Base-by-base conservation (phyloP, 2,888 invertebrate species). In the Callinectes sapidus region DNA sequence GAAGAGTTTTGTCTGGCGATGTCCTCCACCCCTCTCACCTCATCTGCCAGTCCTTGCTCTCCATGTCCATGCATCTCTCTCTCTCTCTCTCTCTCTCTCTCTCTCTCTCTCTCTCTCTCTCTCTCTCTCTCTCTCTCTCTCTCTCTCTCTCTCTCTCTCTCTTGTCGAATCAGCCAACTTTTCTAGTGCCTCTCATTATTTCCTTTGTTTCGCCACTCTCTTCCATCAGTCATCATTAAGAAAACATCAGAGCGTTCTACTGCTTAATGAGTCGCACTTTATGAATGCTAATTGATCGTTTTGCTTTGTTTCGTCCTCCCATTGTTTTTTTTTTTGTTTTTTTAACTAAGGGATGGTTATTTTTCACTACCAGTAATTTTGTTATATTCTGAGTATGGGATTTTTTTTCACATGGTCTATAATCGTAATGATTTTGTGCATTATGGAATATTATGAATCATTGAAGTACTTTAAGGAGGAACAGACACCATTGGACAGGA, bases 1-100 rank as follows among this genome's bases (percentile, higher is more conserved):
- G 81, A 81, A 81, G 81, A 81, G 81, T 81, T 81, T 81, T 81
- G 81, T 81, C 81, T 81, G 81, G 81, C 81, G 81, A 81, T 8
- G 81, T 81, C 81, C 81, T 81, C 81, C 81, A 35, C 81, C 81
- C 81, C 81, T 81, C 71, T 71, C 71, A 71, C 71, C 71, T 71
- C 71, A 23, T 71, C 71, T 71, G 71, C 71, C 71, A 71, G n/a
- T n/a, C 71, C 71, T 81, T 13, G 14, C 81, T n/a, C 35, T 35
- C 35, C 81, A 81, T 81, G 81, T 81, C 81, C 35, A 35, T 81
- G 81, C 81, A 81, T 81, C 87, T 55, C 87, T 48, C 87, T 28
- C 71, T 71, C 23, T n/a, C 35, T n/a, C 42, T 42, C 66, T 89
- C 71, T 39, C 71, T 35, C 42, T 71, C 89, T 71, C 89, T 71